A percentile compares a stretch with the other conserved stretches of the same genome.
These are phyloP conservation scores for Pyrgilauda ruficollis DNA, from an alignment of 2,113 vertebrate genomes.

Conservation along the genomic window DNA sequence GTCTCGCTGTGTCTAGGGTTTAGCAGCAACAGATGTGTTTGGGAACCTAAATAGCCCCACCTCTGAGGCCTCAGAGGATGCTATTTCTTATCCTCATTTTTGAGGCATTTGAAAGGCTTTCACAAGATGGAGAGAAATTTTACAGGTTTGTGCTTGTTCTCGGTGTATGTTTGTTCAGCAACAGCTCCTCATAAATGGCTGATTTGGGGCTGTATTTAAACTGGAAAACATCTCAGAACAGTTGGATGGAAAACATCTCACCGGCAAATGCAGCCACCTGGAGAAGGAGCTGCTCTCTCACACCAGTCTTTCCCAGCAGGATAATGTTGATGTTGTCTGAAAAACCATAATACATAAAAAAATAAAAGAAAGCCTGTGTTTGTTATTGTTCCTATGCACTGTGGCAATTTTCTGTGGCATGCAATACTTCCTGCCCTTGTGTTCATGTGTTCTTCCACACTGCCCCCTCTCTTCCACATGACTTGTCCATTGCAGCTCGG, in stretches of 20 bases:
- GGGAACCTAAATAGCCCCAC: not conserved
- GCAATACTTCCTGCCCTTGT: not conserved
- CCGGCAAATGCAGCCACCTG: not conserved
- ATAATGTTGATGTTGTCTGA: not conserved
- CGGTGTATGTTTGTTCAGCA: not conserved
- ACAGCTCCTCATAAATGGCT: not conserved
- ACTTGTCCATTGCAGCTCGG: not conserved
- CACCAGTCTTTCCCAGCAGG: not conserved
- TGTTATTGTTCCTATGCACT: not conserved
- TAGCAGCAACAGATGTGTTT: not conserved
- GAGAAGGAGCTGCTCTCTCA: not conserved
- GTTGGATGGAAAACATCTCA: not conserved
- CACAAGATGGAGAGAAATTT: not conserved
- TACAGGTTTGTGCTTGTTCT: conserved; percentile 34
- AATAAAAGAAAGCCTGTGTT: not conserved
- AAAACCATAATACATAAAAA: not conserved
- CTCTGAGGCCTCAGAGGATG: not conserved
- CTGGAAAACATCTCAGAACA: not conserved
- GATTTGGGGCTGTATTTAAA: not conserved
- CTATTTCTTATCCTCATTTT: not conserved
- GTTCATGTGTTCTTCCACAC: accelerated
- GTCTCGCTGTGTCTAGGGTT: not conserved
- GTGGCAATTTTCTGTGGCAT: not conserved
- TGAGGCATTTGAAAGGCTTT: not conserved
- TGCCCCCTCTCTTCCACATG: not conserved